Base-by-base conservation (phyloP, 2,113 vertebrate species). In the Butastur rufipennis region DNA sequence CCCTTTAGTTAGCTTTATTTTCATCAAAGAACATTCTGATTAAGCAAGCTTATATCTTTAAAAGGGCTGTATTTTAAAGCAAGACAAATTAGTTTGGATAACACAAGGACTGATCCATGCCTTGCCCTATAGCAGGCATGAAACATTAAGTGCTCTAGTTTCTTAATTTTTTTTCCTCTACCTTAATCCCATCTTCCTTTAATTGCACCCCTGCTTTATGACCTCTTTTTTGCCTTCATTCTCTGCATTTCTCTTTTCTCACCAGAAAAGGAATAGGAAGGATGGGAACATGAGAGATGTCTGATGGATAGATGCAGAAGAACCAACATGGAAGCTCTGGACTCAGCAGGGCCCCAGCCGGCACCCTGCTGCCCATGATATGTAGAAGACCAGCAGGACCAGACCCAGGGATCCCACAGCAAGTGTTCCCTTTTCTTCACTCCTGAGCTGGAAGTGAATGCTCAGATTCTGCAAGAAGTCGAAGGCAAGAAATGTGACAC, bases 251-350 rank as follows among this genome's bases (percentile, higher is more conserved):
- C 36, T 21, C 43, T 45, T 43, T 63, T 48, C 34, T 93, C 22
- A 45, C 4, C 38, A 48, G 79, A 38, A 78, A 56, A 74, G 16
- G 36, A 88, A 47, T 3, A 61, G 15, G 40, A 70, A 81, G 8
- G 19, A 45, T 42, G 14, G n/a, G n/a, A 81, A 13, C 43, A 59
- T 7, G 32, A 87, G 19, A 47, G 15, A 27, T 36, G 16, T 40
- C 34, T 80, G 63, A 77, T 21, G 19, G 40, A 52, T 2, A 65
- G 48, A 29, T 56, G 55, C 48, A 90, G 59, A 59, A 66, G 8
- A 22, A 47, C 15, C 1, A 0, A n/a, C 25, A 65, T 0, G 3
- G 31, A 11, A 80, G 8, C 27, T 56, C 40, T 80, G 45, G 45
- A 56, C 56, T 75, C 7, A 2, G 25, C 27, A 81, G 26, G 34